Evolutionary conservation across 2,113 vertebrate genomes (phyloP).

Genomic region (Triplophysa tibetana): DNA sequence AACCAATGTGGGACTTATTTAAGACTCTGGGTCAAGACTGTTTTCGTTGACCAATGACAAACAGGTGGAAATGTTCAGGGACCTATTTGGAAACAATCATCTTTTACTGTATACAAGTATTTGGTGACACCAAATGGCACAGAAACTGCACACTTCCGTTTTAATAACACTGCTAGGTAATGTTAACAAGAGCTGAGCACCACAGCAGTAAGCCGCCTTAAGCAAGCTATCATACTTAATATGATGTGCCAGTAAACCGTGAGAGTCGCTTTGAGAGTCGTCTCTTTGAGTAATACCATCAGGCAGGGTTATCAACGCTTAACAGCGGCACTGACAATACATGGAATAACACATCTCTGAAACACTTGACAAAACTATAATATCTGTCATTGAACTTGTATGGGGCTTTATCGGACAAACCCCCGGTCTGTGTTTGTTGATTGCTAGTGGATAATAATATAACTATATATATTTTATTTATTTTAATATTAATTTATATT

Average conservation of each 20-base stretch:
- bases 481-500: too few species aligned
- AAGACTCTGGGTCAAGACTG: too few species aligned
- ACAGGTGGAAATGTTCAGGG: too few species aligned
- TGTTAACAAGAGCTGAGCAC: conserved; percentile 24
- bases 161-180: conserved; percentile 3
- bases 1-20: too few species aligned
- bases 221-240: conserved; percentile 50
- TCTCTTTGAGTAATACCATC: conserved; percentile 46
- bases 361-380: not conserved
- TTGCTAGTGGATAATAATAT: too few species aligned
- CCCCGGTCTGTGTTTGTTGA: too few species aligned
- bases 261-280: conserved; percentile 1
- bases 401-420: too few species aligned
- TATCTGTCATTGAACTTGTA: conserved; percentile 1
- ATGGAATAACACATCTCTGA: conserved; percentile 26
- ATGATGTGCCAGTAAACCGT: conserved; percentile 45
- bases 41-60: too few species aligned
- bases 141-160: not conserved
- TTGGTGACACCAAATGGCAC: too few species aligned
- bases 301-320: conserved; percentile 51
- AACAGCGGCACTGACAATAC: conserved; percentile 42
- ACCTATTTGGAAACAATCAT: too few species aligned
- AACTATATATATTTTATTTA: too few species aligned
- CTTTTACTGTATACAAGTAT: too few species aligned
- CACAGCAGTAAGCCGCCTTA: conserved; percentile 44